These are phyloP conservation scores for Luscinia megarhynchos DNA, from an alignment of 2,797 vertebrate genomes.

Conservation along the genomic window DNA sequence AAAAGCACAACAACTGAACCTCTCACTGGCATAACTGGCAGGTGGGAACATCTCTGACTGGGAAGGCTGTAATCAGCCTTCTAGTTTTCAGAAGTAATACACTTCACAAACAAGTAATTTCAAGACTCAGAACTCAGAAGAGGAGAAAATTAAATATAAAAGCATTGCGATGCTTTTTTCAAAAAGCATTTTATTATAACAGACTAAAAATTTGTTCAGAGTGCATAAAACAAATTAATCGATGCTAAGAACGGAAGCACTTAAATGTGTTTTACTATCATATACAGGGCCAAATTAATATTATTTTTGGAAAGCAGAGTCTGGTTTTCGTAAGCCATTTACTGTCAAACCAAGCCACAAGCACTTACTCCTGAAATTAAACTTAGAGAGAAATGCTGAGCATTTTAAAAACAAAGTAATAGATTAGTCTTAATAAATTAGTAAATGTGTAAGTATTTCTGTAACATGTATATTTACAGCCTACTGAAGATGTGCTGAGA, in stretches of 20 bases:
- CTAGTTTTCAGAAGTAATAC: not conserved
- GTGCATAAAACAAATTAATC: not conserved
- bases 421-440: not conserved
- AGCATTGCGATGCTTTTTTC: accelerated
- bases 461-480: not conserved
- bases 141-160: not conserved
- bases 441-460: not conserved
- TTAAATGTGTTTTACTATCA: not conserved
- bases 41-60: not conserved
- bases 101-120: not conserved
- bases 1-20: no score
- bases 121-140: not conserved
- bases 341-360: not conserved
- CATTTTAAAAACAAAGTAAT: not conserved
- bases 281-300: not conserved
- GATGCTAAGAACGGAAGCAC: not conserved
- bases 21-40: not conserved
- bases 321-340: slow-evolving; percentile 8
- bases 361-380: not conserved
- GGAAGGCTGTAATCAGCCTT: not conserved
- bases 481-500: not conserved
- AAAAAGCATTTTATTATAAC: not conserved
- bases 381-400: not conserved
- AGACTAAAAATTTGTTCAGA: not conserved
- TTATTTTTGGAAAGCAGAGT: not conserved